Conservation (phyloP, 2,888 invertebrate genomes). For the Stenodera caucasica region DNA sequence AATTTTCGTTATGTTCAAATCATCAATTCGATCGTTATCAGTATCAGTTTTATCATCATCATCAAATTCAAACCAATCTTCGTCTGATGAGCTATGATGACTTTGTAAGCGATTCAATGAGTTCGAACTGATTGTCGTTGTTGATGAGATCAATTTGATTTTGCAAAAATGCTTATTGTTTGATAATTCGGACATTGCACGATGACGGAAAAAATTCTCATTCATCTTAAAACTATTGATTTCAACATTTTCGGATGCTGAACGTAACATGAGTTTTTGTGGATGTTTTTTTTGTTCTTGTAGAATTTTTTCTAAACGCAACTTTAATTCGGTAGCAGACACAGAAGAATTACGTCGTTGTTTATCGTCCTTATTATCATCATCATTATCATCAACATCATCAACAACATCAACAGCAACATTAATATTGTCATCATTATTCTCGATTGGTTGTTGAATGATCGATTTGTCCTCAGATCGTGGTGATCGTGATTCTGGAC, state of each 20-base stretch:
- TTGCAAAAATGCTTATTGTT: constrained; percentile 27
- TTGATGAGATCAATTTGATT: constrained; percentile 35
- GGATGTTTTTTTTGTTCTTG: constrained; percentile 36
- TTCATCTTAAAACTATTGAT: constrained; percentile 5
- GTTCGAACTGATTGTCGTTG: constrained; percentile 28
- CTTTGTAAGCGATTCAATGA: constrained; percentile 51
- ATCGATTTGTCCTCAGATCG: constrained; percentile 59
- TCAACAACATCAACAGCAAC: neutral
- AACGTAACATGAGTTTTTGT: constrained; percentile 41
- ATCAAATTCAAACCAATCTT: constrained; percentile 57
- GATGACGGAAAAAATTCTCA: constrained; percentile 32
- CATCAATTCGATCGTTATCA: neutral
- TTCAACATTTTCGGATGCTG: constrained; percentile 43
- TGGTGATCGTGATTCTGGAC: constrained; percentile 75
- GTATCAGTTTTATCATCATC: constrained; percentile 21
- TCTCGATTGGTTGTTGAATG: constrained; percentile 41
- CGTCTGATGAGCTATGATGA: constrained; percentile 57
- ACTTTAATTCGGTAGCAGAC: constrained; percentile 66
- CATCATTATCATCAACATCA: neutral
- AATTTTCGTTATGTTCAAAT: constrained; percentile 7
- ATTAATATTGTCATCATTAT: neutral
- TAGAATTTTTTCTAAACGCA: constrained; percentile 60
- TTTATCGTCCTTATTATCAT: constrained; percentile 16
- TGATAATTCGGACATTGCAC: constrained; percentile 49
- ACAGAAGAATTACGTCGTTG: constrained; percentile 53